Evolutionary conservation across 2,113 vertebrate species (phyloP).

Genomic region (Murina feae): DNA sequence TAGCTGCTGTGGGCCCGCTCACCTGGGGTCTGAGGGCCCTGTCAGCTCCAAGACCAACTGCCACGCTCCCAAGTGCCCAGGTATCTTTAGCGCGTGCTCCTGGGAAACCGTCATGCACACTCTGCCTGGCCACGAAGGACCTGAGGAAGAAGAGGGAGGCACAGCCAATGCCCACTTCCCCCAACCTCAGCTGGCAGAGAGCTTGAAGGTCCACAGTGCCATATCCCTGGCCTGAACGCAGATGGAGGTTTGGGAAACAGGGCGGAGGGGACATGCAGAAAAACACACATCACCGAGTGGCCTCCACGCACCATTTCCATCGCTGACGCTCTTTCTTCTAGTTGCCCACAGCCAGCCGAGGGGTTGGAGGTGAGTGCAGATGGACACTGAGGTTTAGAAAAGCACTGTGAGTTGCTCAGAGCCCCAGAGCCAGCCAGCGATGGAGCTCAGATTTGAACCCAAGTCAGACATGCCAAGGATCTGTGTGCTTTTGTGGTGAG

Average conservation of each 20-base stretch:
- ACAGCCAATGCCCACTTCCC: fast-evolving
- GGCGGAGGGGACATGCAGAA: background rate
- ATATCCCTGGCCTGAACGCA: background rate
- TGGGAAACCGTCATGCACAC: background rate
- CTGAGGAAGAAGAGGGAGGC: background rate
- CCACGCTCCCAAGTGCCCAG: background rate
- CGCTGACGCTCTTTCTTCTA: background rate
- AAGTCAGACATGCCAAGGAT: background rate
- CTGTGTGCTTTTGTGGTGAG: background rate
- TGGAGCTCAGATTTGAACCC: background rate
- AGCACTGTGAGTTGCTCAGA: background rate
- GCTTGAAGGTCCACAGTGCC: background rate
- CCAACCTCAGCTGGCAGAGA: background rate
- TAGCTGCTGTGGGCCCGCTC: constrained; percentile 9
- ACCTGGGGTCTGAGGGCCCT: background rate
- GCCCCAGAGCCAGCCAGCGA: background rate
- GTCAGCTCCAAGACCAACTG: background rate
- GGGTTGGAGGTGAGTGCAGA: background rate
- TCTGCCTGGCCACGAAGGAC: background rate
- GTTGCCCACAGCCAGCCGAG: background rate
- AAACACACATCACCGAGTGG: background rate
- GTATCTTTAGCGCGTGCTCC: constrained; percentile 54
- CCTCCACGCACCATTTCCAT: background rate
- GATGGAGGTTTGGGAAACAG: background rate
- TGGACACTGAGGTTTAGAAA: background rate